Evolutionary conservation across 2,113 vertebrate species (phyloP), one percentile per base, ranked within the genome.

Genomic region (Neogobius melanostomus): DNA sequence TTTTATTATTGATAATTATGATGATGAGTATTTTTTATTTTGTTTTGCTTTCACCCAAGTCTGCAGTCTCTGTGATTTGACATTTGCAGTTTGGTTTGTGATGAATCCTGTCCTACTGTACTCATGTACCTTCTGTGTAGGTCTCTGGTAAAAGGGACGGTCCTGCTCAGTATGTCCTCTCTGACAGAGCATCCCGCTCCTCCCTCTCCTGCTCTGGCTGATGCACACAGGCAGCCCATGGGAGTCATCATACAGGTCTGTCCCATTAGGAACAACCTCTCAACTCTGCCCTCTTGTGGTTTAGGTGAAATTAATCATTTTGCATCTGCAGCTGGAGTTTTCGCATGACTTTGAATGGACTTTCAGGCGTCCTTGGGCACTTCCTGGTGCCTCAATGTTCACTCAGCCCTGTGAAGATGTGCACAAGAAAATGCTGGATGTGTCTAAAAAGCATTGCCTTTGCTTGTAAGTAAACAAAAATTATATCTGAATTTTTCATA

Each of bases 171-270:
- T 43, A 74, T 93, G 91, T 91, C 85, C 57, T 54, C 69, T 5
- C 50, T 82, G 48, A 2, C 75, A 2, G 83, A 81, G 47, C 67
- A 68, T 0, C 52, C 76, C 0, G 66, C 66, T 7, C 81, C 77
- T 61, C 85, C 87, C 0, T 87, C 86, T 0, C 85, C 92, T 0
- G 91, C 90, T 5, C 74, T 92, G 64, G 81, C 52, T 7, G 91
- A 93, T 63, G 66, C 74, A 64, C 91, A 91, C 85, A 87, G 76
- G n/a, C 85, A 89, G 66, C 57, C 90, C 36, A 28, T 15, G 0
- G 90, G 87, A 0, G 87, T 91, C 63, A 87, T 92, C 11, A 56
- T 93, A 64, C 91, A 92, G 88, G 92, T 91, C 44, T 80, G 81
- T 43, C 64, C 8, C 6, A 12, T 42, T 21, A 21, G 21, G 21